These are phyloP conservation scores for Heliocidaris erythrogramma DNA, from an alignment of 35 echinoderm and acorn worm genomes.

Conservation along the genomic window DNA sequence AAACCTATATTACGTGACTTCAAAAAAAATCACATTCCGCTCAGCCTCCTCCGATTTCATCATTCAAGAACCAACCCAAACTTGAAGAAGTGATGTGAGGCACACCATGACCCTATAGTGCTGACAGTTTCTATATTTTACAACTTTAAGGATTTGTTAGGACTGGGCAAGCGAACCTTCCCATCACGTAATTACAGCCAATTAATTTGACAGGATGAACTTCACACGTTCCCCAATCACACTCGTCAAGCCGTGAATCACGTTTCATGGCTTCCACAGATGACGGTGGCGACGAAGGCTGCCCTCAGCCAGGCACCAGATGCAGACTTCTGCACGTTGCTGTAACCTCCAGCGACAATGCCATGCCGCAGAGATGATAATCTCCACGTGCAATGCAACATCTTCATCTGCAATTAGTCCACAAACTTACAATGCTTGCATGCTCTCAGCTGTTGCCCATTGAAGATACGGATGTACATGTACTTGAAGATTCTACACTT, in stretches of 20 bases:
- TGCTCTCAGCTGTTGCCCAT: neutral
- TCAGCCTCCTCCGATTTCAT: neutral
- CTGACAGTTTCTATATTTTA: constrained; percentile 2
- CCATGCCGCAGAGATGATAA: neutral
- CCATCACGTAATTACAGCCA: neutral
- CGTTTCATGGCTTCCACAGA: neutral
- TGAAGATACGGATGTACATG: neutral
- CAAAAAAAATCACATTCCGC: neutral
- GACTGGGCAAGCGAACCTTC: neutral
- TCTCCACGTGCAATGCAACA: neutral
- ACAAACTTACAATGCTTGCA: neutral
- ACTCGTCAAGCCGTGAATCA: neutral
- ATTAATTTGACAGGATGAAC: constrained; percentile 7
- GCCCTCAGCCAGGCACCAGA: neutral
- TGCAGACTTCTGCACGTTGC: neutral
- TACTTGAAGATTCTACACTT: neutral
- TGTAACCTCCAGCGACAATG: neutral
- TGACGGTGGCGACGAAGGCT: neutral
- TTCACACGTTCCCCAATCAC: constrained; percentile 1
- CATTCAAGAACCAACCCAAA: constrained; percentile 1
- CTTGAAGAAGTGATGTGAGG: neutral
- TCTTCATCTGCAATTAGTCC: neutral
- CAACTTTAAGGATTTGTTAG: neutral
- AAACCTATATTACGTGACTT: neutral
- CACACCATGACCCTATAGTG: neutral